phyloP scores from a whole-genome alignment of 2,888 invertebrate genomes.

The Ligdia adustata region DNA sequence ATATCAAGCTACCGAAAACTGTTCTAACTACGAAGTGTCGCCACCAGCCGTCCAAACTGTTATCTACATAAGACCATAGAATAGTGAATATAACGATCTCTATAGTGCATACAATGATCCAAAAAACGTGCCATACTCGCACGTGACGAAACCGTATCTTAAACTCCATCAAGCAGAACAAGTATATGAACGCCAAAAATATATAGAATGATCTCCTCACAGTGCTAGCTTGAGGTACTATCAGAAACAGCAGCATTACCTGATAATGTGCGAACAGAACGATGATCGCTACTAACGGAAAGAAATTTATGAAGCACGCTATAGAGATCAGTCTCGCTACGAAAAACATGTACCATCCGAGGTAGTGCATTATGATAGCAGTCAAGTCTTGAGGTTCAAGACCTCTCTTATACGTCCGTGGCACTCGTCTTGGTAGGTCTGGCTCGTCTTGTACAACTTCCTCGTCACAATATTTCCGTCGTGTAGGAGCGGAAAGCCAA shows the following conservation, averaged over 20 bases:
- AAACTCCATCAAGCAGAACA: constrained; percentile 91
- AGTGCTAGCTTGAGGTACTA: constrained; percentile 85
- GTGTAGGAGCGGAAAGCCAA: constrained; percentile 76
- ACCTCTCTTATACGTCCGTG: constrained; percentile 83
- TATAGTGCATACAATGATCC: constrained; percentile 85
- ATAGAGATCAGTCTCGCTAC: constrained; percentile 88
- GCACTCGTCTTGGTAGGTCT: constrained; percentile 67
- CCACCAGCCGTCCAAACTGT: constrained; percentile 88
- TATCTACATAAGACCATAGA: constrained; percentile 83
- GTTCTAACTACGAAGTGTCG: constrained; percentile 86
- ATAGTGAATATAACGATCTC: constrained; percentile 89
- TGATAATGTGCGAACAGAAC: constrained; percentile 86
- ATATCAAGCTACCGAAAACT: constrained; percentile 83
- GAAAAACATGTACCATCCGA: constrained; percentile 92
- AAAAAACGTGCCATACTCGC: constrained; percentile 87
- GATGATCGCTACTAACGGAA: constrained; percentile 85
- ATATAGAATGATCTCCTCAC: constrained; percentile 85
- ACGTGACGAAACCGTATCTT: constrained; percentile 90
- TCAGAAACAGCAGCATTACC: constrained; percentile 86
- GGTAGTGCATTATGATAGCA: constrained; percentile 86
- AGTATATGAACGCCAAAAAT: constrained; percentile 89
- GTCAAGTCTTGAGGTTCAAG: constrained; percentile 90
- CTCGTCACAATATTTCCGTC: constrained; percentile 67
- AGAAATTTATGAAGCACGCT: constrained; percentile 88
- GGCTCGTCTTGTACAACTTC: constrained; percentile 65